Base-by-base conservation (phyloP, 1,140 invertebrate genomes). In the Trachymyrmex cornetzi region DNA sequence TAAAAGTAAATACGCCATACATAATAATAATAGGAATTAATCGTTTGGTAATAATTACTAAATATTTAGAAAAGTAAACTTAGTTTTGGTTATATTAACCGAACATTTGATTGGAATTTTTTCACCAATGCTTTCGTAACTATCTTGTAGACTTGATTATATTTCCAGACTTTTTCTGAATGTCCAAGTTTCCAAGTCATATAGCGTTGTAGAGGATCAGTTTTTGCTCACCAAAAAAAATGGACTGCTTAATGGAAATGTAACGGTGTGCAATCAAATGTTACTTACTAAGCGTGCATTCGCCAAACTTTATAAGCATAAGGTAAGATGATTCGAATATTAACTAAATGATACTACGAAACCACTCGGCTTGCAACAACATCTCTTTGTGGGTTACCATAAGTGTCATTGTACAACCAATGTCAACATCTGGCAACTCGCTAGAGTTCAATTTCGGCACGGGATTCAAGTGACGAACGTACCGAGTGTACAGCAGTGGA, bases 381-480 rank as follows among this genome's bases (percentile, higher is more conserved):
- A 69, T 44, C 44, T 48, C 24, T 74, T 48, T 50, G 80, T 24
- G 69, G 55, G 19, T 50, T 48, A 50, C 27, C 69, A 2, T 30
- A 59, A 82, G 53, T 34, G 69, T 34, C 24, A 74, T 74, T 61
- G 19, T 44, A 30, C n/a, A 14, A 44, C 44, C 34, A 59, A 22
- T 19, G 38, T 50, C 67, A 74, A 63, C 24, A 74, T 74, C 38
- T 84, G 80, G 55, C 38, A 22, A 34, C 2, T 48, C 55, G 38
- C 38, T 27, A 5, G 59, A n/a, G 55, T 63, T 84, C 80, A 75
- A 74, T 84, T 74, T 48, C 67, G 50, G 16, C 55, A 55, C 38
- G 69, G 69, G 69, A 84, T 75, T 74, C 55, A 14, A 75, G 80
- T 61, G 80, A 74, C 80, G 38, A 75, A 38, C 61, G 48, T 67